phyloP scores from a whole-genome alignment of 2,888 invertebrate genomes.

The Trissoscelio sp. region DNA sequence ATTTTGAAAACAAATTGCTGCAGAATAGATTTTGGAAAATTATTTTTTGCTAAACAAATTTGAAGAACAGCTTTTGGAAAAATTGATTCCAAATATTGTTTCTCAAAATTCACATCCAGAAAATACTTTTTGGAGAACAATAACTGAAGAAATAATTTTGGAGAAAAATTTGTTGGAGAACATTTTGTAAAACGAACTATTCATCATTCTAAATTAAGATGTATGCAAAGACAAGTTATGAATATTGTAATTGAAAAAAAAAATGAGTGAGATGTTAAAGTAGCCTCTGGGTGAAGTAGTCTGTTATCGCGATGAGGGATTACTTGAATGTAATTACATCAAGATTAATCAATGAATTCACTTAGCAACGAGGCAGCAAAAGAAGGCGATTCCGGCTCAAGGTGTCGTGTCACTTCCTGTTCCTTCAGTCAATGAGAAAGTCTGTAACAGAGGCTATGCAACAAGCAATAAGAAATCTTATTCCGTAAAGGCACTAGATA shows the following conservation, averaged over 20 bases:
- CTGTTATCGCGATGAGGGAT: conserved; percentile 62
- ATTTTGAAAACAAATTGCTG: too few relatives aligned
- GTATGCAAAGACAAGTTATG: conserved; percentile 57
- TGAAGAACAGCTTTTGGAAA: too few relatives aligned
- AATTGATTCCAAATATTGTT: too few relatives aligned
- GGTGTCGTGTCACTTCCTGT: conserved; percentile 69
- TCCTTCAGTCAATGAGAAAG: conserved; percentile 64
- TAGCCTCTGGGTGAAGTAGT: conserved; percentile 43
- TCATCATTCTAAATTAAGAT: conserved; percentile 23
- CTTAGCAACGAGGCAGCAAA: conserved; percentile 58
- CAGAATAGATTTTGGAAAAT: too few relatives aligned
- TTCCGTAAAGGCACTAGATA: conserved; percentile 63
- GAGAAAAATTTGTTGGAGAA: background rate
- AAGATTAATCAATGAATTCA: conserved; percentile 70
- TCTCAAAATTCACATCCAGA: too few relatives aligned
- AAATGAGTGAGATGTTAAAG: conserved; percentile 61
- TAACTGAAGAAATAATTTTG: too few relatives aligned
- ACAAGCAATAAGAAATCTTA: conserved; percentile 64
- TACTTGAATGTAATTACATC: conserved; percentile 65
- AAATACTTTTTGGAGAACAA: too few relatives aligned
- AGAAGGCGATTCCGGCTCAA: conserved; percentile 66
- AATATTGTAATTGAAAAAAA: conserved; percentile 61
- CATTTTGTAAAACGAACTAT: background rate
- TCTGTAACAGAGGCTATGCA: conserved; percentile 62
- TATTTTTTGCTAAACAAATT: too few relatives aligned